phyloP scores from a whole-genome alignment of 2,113 vertebrate species.

The Rhynchopsitta pachyrhyncha region DNA sequence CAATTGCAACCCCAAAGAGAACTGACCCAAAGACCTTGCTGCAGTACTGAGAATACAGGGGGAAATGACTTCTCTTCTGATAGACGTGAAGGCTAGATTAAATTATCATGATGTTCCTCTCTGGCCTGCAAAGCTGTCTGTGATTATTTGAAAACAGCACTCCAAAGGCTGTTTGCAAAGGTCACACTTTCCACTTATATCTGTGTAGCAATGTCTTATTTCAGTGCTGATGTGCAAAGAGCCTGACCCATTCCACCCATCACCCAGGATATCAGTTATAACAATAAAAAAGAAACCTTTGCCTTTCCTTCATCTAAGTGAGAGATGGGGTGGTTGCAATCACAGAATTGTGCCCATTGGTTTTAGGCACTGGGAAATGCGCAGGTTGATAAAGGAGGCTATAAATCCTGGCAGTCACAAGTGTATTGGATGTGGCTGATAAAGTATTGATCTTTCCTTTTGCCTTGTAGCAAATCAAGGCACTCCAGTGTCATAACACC shows the following conservation, averaged over 20 bases:
- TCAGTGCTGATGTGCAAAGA: background rate
- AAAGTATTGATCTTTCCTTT: background rate
- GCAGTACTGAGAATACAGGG: background rate
- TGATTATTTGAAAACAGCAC: background rate
- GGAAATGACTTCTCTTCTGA: background rate
- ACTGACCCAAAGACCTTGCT: background rate
- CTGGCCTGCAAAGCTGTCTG: background rate
- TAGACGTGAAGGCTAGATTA: background rate
- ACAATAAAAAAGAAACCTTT: background rate
- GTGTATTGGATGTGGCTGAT: background rate
- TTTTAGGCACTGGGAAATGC: background rate
- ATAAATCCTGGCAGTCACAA: background rate
- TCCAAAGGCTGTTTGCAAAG: background rate
- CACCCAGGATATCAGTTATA: background rate
- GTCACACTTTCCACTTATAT: background rate
- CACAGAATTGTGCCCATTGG: background rate
- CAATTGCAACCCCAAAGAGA: background rate
- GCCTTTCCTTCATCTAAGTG: background rate
- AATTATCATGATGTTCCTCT: background rate
- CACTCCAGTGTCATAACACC: background rate
- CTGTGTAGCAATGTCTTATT: background rate
- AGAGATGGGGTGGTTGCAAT: background rate
- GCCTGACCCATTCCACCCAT: background rate
- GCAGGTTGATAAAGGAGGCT: background rate
- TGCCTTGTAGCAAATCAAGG: background rate